Evolutionary conservation across 2,888 invertebrate genomes (phyloP).

Genomic region (Sipha maydis): DNA sequence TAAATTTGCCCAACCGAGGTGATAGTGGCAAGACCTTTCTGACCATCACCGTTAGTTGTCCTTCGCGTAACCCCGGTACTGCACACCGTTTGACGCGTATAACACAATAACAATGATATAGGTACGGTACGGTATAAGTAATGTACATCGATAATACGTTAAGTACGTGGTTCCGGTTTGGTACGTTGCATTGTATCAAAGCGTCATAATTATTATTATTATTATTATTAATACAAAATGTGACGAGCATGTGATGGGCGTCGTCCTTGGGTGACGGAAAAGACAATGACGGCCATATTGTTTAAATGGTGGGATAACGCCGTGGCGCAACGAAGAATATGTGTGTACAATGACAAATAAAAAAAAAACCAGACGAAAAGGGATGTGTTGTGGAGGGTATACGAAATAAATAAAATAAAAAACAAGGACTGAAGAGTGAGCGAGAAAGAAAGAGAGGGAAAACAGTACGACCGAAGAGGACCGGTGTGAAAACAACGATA

Average conservation of each 20-base stretch:
- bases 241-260: constrained; percentile 16
- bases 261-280: constrained; percentile 38
- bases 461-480: constrained; percentile 17
- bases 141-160: not conserved
- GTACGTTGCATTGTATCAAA: not conserved
- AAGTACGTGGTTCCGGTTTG: constrained; percentile 18
- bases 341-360: not conserved
- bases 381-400: not conserved
- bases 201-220: constrained; percentile 8
- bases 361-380: constrained; percentile 18
- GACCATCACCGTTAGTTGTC: too few species aligned
- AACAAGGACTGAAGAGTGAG: not conserved
- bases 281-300: constrained; percentile 61
- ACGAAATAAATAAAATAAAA: not conserved
- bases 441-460: not conserved
- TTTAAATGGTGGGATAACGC: constrained; percentile 51
- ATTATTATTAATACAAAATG: not conserved
- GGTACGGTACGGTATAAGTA: not conserved
- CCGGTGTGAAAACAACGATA: constrained; percentile 60
- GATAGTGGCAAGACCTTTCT: too few species aligned
- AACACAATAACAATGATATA: not conserved
- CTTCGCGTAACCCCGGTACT: not conserved
- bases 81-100: not conserved
- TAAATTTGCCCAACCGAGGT: too few species aligned
- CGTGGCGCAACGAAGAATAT: not conserved